Base-by-base conservation (phyloP, 2,113 vertebrate species). In the Mellivora capensis region DNA sequence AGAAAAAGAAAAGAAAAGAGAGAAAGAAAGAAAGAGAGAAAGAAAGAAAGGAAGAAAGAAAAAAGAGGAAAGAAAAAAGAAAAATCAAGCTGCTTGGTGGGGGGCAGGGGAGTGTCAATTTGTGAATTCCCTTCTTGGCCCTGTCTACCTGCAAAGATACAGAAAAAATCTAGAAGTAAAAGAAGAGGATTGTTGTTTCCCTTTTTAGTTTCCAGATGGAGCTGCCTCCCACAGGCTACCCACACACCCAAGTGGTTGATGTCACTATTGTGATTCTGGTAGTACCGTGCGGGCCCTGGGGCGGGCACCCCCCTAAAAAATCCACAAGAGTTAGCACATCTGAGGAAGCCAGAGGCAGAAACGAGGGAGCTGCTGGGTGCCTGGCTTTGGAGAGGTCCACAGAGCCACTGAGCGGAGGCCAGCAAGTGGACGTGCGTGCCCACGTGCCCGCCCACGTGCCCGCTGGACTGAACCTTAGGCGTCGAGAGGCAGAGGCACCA, bases 121-220 rank as follows among this genome's bases (percentile, higher is more conserved):
- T 97, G 72, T 97, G 80, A 96, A 88, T 84, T 76, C 64, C 85
- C 86, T 49, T 54, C 52, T 94, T 97, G 90, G 85, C 79, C 69
- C 80, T 72, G 47, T 87, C 86, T 90, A 96, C 83, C 86, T 94
- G 79, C 71, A 94, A 61, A 91, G 88, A 82, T 12, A 67, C 18
- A 72, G 79, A 52, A 62, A 62, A 77, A 49, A 80, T 90, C 83
- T 0, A 2, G 44, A 87, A 62, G 90, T 11, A 6, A 27, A 52
- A 84, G 87, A 42, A 80, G 42, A 88, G 49, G 94, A 57, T 54
- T 92, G 74, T 21, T 87, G 77, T 44, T 96, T 86, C 79, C 71
- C 72, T 79, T 88, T 94, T 96, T 91, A 90, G 91, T 86, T 93
- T 93, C 83, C 93, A 95, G 95, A 97, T 95, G 92, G 97, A 84